Evolutionary conservation across 2,797 vertebrate genomes (phyloP).

Genomic region (Myotis findleyi): DNA sequence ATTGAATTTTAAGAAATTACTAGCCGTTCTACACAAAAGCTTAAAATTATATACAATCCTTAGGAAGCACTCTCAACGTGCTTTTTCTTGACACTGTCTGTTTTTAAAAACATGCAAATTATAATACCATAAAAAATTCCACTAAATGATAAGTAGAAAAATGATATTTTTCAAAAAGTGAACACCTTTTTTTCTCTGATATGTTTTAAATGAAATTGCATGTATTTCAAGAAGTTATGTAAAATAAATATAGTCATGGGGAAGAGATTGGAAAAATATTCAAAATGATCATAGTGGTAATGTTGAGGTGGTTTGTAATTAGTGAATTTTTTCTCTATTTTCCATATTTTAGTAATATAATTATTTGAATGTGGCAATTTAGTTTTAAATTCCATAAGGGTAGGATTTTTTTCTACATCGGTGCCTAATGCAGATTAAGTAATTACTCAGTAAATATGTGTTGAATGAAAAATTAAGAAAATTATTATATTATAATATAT

Average conservation of each 20-base stretch:
- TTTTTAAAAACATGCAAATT: slow-evolving; percentile 6
- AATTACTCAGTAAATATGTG: neutral
- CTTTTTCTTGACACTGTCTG: neutral
- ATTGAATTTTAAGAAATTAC: slow-evolving; percentile 39
- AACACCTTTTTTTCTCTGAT: neutral
- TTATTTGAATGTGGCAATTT: slow-evolving; percentile 50
- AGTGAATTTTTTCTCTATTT: neutral
- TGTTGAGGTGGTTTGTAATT: neutral
- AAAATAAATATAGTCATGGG: neutral
- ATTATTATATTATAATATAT: neutral
- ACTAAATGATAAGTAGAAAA: neutral
- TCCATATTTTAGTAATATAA: neutral
- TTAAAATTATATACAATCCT: neutral
- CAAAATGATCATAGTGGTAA: neutral
- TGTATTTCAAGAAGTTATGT: neutral
- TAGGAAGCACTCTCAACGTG: neutral
- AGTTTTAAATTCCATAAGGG: neutral
- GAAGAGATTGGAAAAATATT: slow-evolving; percentile 37
- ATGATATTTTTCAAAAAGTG: neutral
- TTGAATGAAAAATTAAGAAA: neutral
- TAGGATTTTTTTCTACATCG: slow-evolving; percentile 8
- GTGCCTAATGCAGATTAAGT: neutral
- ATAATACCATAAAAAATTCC: neutral
- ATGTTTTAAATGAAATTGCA: neutral
- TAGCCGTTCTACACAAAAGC: neutral